A percentile compares a stretch with the other conserved stretches of the same genome.
These are phyloP conservation scores for Drosophila subsilvestris DNA, from an alignment of 2,888 invertebrate species.

Conservation along the genomic window DNA sequence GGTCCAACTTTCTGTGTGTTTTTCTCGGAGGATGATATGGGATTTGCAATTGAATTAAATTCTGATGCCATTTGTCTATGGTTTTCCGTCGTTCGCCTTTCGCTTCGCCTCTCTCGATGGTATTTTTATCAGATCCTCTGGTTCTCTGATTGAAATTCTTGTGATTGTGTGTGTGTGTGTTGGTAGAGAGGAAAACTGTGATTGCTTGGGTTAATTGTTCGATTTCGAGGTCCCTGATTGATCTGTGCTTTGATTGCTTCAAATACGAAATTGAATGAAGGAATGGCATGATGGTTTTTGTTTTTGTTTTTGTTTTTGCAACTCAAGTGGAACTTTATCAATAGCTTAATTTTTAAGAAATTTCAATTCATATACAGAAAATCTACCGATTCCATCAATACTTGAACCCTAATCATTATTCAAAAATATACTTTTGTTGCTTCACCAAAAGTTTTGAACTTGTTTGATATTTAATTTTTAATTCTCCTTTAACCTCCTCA, in stretches of 20 bases:
- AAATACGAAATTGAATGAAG: background rate
- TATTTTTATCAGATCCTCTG: background rate
- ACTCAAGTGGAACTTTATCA: background rate
- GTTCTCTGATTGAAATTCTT: constrained; percentile 3
- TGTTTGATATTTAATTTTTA: no score
- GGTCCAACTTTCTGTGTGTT: constrained; percentile 24
- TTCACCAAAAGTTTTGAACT: no score
- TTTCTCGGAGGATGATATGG: constrained; percentile 25
- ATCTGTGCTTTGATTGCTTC: background rate
- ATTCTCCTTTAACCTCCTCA: no score
- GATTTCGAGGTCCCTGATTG: background rate
- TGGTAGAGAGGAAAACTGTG: background rate
- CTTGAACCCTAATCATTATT: no score
- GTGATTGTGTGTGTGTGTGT: background rate
- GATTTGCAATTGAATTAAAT: constrained; percentile 50
- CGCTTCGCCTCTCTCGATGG: constrained; percentile 8
- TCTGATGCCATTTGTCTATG: constrained; percentile 46
- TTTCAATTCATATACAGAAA: background rate
- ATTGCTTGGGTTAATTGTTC: background rate
- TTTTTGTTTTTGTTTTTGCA: no score
- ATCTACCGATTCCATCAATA: no score
- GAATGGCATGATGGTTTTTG: background rate
- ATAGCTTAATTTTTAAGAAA: background rate
- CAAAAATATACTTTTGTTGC: background rate
- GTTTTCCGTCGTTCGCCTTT: constrained; percentile 29